A percentile compares a stretch with the other conserved stretches of the same genome.
These are phyloP conservation scores for Macrocentrus cingulum DNA, from an alignment of 1,140 invertebrate genomes.

Conservation along the genomic window DNA sequence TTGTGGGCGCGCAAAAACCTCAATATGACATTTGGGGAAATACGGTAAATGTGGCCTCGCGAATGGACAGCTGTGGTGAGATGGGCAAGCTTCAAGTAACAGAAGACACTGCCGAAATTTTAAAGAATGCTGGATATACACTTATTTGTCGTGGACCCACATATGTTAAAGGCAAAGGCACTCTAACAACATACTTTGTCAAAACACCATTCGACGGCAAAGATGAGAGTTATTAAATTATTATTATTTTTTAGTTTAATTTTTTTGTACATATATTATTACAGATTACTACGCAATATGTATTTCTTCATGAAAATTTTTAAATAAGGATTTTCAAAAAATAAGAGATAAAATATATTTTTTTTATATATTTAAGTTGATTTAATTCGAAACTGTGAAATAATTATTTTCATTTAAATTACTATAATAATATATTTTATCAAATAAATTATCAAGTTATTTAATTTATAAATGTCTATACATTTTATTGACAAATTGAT, in stretches of 20 bases:
- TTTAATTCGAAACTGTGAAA: no score
- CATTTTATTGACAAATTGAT: no score
- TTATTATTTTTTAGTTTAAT: no score
- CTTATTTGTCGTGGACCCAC: slow-evolving; percentile 86
- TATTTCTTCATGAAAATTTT: no score
- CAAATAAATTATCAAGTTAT: no score
- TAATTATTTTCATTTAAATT: no score
- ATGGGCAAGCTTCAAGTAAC: slow-evolving; percentile 87
- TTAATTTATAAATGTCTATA: no score
- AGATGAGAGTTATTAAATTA: slow-evolving; percentile 37
- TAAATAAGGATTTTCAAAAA: no score
- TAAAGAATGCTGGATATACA: slow-evolving; percentile 79
- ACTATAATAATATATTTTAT: no score
- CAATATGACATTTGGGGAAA: slow-evolving; percentile 99
- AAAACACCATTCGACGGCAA: slow-evolving; percentile 74
- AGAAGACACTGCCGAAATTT: slow-evolving; percentile 85
- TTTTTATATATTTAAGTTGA: no score
- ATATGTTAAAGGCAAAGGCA: slow-evolving; percentile 93
- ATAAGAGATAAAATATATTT: no score
- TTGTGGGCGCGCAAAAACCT: slow-evolving; percentile 94
- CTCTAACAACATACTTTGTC: slow-evolving; percentile 88
- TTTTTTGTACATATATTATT: slow-evolving; percentile 13
- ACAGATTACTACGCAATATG: slow-evolving; percentile 8
- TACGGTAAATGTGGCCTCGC: slow-evolving; percentile 92
- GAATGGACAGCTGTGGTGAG: slow-evolving; percentile 94